Base-by-base conservation (phyloP, 1,140 invertebrate genomes). In the Zaprionus ornatus region DNA sequence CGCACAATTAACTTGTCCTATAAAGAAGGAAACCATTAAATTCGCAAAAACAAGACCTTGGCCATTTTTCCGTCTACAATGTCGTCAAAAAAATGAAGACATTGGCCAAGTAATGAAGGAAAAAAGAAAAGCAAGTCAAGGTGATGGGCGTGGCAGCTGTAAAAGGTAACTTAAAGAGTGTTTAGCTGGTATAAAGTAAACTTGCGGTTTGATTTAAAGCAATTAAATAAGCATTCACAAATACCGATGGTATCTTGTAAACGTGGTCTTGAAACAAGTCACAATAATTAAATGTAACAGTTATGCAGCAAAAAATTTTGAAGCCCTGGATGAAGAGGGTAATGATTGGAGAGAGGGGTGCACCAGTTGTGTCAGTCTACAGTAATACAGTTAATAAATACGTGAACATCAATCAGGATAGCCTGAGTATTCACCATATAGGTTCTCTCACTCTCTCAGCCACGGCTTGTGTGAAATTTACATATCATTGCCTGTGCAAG, bases 21-120 rank as follows among this genome's bases (percentile, higher is more conserved):
- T 82, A 90, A 90, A 85, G 54, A 85, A 90, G 84, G 90, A 90
- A 84, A 74, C 81, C 80, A 79, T 90, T 90, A 79, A 90, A 81
- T 82, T 88, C 75, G 64, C 56, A 90, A 90, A 90, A 85, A 17
- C 85, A 90, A 90, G 82, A 85, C 75, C 70, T 74, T 79, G 56
- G 35, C n/a, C n/a, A 17, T 19, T 35, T 45, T 50, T 62, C 62
- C 66, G 76, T 77, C 74, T 77, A 48, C 77, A 32, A 48, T n/a
- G 35, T 37, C 35, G n/a, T 17, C 6, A n/a, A 42, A 42, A 42
- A 42, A 29, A 29, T 29, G 1, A 42, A 42, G 17, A 42, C 29
- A n/a, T 29, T 29, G 2, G 29, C 25, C 0, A 29, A 29, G 29
- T n/a, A n/a, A n/a, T n/a, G n/a, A n/a, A n/a, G n/a, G n/a, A n/a